Base-by-base conservation (phyloP, 2,797 vertebrate species). In the Peromyscus nudipes region DNA sequence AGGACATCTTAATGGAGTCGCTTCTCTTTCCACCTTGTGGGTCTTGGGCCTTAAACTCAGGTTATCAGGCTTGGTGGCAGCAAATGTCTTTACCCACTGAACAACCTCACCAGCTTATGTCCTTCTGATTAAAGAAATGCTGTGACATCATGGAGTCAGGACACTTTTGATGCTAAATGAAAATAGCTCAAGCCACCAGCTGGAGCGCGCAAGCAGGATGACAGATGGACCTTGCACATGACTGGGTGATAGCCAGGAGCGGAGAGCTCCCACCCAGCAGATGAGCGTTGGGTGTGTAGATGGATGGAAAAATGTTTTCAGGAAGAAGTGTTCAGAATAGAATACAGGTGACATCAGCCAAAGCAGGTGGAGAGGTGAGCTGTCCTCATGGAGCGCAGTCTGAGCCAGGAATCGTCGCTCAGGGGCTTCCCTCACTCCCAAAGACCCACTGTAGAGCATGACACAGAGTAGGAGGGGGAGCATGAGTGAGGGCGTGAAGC, bases 291-390 rank as follows among this genome's bases (percentile, higher is more conserved):
- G 77, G 84, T 87, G 80, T 87, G 55, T 73, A 92, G 85, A 89
- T 62, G 27, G 40, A 86, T 81, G 4, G 65, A 80, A 82, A 92
- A 91, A 43, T 69, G 64, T 89, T 83, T 97, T 71, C 92, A 34
- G 96, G 95, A 97, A 95, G 60, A 91, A 80, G 71, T 90, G 46
- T 92, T 88, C 25, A 69, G 88, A 90, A 60, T 88, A 95, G 90
- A 89, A 83, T 49, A 64, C 75, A 23, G 29, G 67, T 69, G 81
- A 95, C 55, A 21, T 96, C 93, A 92, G 46, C 87, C 0, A 1
- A 83, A 65, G 13, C 6, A 55, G 83, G 46, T 37, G 37, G 84
- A 79, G 86, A 87, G 19, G 1, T 16, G 6, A 43, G n/a, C 14
- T 0, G 43, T 73, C 31, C 23, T 64, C 0, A 0, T 0, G 62